Percentiles rank a stretch among this genome's conserved stretches.
phyloP scores from a whole-genome alignment of 1,140 invertebrate species.

The Chironomus tepperi region DNA sequence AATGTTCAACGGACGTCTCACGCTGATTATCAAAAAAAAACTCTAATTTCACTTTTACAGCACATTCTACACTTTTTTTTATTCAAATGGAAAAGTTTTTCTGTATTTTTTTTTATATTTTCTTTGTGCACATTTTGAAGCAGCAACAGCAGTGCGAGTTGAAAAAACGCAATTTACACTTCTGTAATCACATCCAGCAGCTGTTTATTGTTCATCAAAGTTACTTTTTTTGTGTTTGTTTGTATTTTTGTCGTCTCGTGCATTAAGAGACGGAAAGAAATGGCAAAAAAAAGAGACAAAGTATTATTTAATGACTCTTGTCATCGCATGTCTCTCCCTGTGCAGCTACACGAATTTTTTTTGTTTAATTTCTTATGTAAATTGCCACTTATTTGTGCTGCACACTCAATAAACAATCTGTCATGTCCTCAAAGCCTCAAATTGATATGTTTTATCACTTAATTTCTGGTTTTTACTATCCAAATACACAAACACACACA shows the following conservation, averaged over 20 bases:
- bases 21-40: constrained; percentile 12
- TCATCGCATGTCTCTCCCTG: background rate
- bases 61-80: too few relatives aligned
- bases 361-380: background rate
- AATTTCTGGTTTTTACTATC: background rate
- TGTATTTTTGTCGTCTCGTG: too few relatives aligned
- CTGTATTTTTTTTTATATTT: background rate
- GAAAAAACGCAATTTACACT: constrained; percentile 11
- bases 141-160: too few relatives aligned
- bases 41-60: background rate
- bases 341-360: background rate
- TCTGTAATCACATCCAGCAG: constrained; percentile 16
- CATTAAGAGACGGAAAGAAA: background rate
- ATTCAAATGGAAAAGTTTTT: too few relatives aligned
- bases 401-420: background rate
- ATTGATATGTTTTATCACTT: constrained; percentile 19
- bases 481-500: too few relatives aligned
- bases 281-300: background rate
- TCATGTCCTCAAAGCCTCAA: background rate
- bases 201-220: constrained; percentile 9
- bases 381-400: background rate
- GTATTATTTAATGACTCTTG: constrained; percentile 20
- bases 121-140: background rate
- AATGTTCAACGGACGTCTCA: too few relatives aligned
- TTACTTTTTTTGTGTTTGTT: background rate